These are phyloP conservation scores for Tipula vernalis DNA, from an alignment of 2,888 invertebrate genomes.

Conservation along the genomic window DNA sequence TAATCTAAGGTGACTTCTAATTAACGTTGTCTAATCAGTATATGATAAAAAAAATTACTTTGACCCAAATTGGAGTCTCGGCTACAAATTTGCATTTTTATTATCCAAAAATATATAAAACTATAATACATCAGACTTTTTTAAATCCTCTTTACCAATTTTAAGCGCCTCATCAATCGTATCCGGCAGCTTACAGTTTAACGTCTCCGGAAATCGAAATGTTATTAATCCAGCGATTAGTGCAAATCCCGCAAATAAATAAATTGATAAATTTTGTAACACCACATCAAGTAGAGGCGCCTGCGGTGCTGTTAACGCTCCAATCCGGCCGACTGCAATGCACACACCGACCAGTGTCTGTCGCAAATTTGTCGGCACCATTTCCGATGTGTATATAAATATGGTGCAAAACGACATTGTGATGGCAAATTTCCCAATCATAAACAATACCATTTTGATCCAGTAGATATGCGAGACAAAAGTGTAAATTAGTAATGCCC, in stretches of 20 bases:
- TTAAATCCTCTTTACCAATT: not conserved
- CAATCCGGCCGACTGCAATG: constrained; percentile 55
- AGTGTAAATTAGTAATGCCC: not conserved
- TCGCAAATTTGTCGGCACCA: constrained; percentile 55
- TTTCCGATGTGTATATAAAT: constrained; percentile 56
- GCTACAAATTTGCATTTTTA: no score
- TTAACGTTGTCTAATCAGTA: no score
- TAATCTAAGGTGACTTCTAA: not conserved
- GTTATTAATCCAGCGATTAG: not conserved
- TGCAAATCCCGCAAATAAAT: not conserved
- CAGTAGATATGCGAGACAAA: not conserved
- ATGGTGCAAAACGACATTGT: constrained; percentile 52
- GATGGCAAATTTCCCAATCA: constrained; percentile 37
- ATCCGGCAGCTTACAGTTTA: not conserved
- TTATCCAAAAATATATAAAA: no score
- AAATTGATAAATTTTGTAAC: not conserved
- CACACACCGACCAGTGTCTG: constrained; percentile 53
- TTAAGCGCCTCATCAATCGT: not conserved
- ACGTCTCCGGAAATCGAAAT: not conserved
- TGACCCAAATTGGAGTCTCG: no score
- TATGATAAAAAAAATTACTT: no score
- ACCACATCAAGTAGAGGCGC: constrained; percentile 42
- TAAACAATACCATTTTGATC: constrained; percentile 38
- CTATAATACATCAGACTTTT: not conserved
- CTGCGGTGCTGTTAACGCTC: constrained; percentile 61